Evolutionary conservation across 2,888 invertebrate genomes (phyloP).

Genomic region (Ectobius pallidus): DNA sequence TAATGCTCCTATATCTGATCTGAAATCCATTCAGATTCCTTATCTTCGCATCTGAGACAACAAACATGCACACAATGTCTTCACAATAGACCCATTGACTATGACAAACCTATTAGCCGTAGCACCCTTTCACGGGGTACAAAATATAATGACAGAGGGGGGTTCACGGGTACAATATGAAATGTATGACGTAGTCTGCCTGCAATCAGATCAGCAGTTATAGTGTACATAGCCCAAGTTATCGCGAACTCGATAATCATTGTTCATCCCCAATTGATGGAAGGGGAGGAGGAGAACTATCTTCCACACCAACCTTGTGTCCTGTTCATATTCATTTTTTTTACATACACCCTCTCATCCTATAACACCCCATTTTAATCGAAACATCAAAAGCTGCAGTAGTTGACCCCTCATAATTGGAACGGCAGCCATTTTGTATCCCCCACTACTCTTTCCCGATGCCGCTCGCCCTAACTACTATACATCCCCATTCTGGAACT

Average conservation of each 20-base stretch:
- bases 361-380: constrained; percentile 24
- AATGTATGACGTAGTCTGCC: background rate
- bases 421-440: constrained; percentile 35
- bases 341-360: background rate
- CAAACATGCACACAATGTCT: background rate
- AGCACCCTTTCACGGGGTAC: background rate
- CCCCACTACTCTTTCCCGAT: constrained; percentile 19
- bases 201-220: background rate
- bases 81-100: background rate
- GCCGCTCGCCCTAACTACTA: background rate
- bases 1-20: too few species aligned
- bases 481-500: constrained; percentile 44
- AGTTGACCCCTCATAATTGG: constrained; percentile 34
- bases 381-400: constrained; percentile 25
- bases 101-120: background rate
- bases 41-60: background rate
- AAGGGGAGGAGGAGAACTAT: too few species aligned
- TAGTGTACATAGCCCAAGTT: background rate
- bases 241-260: background rate
- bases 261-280: constrained; percentile 1
- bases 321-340: constrained; percentile 5
- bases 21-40: background rate
- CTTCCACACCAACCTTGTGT: background rate
- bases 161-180: background rate
- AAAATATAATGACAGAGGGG: background rate